Evolutionary conservation across 2,888 invertebrate genomes (phyloP), one percentile per base, ranked within the genome.

Genomic region (Lagria hirta): DNA sequence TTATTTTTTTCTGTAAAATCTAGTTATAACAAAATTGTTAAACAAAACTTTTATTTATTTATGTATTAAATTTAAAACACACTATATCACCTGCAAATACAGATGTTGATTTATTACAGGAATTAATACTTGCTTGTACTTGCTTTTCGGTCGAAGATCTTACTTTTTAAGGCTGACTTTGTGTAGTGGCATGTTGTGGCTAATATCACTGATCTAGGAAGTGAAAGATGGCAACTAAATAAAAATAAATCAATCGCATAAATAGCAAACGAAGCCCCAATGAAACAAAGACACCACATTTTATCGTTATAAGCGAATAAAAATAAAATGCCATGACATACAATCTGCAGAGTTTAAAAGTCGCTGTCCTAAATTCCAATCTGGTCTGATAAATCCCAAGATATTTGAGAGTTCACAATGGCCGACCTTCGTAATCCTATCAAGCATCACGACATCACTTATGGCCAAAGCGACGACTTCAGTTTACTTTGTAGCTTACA

Each of bases 351-450:
- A 52, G 50, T 49, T 49, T 49, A 49, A 49, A 51, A 42, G 48
- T 48, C 48, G 41, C 45, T 41, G 50, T 47, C 55, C 56, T 56
- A 60, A 60, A 60, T 58, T 57, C 57, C 58, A 60, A 60, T 58
- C 56, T 55, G 50, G 46, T 38, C 55, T 57, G 60, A 60, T 60
- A 60, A 59, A 60, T 60, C 60, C 57, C 58, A 36, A 51, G 60
- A 60, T 60, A 60, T 60, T 58, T 51, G 52, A 53, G 58, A 60
- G 60, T 60, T 59, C 60, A 60, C 60, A 59, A 60, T 59, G 55
- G 60, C 51, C 51, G 54, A 55, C 57, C 57, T 56, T 47, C 43
- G 54, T 60, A 60, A 60, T 59, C 60, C 58, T 57, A 58, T 59
- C 57, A 57, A 54, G 47, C 55, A 55, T 53, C 51, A 51, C 46